Evolutionary conservation across 2,888 invertebrate species (phyloP).

Genomic region (Amiota minor): DNA sequence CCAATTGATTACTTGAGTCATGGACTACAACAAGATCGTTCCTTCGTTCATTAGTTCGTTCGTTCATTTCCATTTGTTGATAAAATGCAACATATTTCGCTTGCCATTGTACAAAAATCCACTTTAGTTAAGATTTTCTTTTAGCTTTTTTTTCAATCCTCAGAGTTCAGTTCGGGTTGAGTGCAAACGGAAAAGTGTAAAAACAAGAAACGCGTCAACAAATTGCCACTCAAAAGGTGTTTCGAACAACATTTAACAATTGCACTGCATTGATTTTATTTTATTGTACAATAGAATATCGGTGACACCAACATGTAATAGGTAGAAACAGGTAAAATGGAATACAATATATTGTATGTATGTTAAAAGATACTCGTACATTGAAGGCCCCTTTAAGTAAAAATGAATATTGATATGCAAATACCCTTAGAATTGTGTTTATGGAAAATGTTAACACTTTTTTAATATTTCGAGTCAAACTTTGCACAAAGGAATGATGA

Average conservation of each 20-base stretch:
- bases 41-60: neutral
- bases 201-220: slow-evolving; percentile 51
- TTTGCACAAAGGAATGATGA: no score
- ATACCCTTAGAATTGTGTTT: no score
- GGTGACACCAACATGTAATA: slow-evolving; percentile 52
- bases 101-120: slow-evolving; percentile 31
- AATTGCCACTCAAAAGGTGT: slow-evolving; percentile 66
- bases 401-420: no score
- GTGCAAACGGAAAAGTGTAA: slow-evolving; percentile 52
- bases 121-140: neutral
- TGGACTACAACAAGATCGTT: slow-evolving; percentile 58
- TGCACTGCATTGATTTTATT: slow-evolving; percentile 31
- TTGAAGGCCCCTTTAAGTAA: no score
- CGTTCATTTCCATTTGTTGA: neutral
- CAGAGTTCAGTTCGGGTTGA: slow-evolving; percentile 32
- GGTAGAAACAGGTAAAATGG: no score
- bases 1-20: slow-evolving; percentile 66
- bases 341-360: no score
- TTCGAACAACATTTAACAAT: slow-evolving; percentile 51
- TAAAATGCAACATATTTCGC: slow-evolving; percentile 4
- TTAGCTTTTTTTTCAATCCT: no score
- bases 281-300: slow-evolving; percentile 33
- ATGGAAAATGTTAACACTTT: no score
- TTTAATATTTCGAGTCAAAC: no score
- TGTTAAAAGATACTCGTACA: no score